phyloP scores from a whole-genome alignment of 2,113 vertebrate species.

The Urocolius indicus region DNA sequence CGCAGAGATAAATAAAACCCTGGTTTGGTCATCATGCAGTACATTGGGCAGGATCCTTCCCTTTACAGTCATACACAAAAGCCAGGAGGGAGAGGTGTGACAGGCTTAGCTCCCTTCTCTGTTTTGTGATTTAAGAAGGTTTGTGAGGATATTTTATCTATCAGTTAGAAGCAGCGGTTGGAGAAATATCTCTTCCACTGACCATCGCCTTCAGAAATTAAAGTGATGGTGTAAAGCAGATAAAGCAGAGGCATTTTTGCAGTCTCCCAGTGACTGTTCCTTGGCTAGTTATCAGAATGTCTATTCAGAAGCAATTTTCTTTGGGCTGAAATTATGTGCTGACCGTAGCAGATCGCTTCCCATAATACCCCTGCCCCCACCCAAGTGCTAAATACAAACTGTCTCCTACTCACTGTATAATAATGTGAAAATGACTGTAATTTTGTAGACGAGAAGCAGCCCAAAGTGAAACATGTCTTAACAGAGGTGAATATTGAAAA shows the following conservation, averaged over 20 bases:
- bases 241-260: constrained; percentile 75
- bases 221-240: constrained; percentile 67
- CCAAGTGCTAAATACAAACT: constrained; percentile 79
- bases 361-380: constrained; percentile 83
- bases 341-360: constrained; percentile 82
- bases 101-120: neutral
- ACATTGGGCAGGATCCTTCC: neutral
- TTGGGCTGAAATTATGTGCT: constrained; percentile 84
- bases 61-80: neutral
- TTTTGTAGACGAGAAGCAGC: constrained; percentile 80
- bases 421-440: constrained; percentile 86
- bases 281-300: constrained; percentile 80
- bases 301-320: constrained; percentile 85
- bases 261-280: constrained; percentile 72
- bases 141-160: constrained; percentile 38
- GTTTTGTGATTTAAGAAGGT: neutral
- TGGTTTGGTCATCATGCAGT: neutral
- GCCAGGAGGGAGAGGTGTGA: fast-evolving
- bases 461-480: constrained; percentile 82
- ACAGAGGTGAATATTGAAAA: constrained; percentile 82
- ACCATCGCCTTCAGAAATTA: constrained; percentile 55
- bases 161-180: constrained; percentile 24
- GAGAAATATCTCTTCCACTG: constrained; percentile 32
- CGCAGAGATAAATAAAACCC: neutral
- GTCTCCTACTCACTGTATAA: constrained; percentile 82